Evolutionary conservation across 2,888 invertebrate species (phyloP).

Genomic region (Ormyrus nitidulus): DNA sequence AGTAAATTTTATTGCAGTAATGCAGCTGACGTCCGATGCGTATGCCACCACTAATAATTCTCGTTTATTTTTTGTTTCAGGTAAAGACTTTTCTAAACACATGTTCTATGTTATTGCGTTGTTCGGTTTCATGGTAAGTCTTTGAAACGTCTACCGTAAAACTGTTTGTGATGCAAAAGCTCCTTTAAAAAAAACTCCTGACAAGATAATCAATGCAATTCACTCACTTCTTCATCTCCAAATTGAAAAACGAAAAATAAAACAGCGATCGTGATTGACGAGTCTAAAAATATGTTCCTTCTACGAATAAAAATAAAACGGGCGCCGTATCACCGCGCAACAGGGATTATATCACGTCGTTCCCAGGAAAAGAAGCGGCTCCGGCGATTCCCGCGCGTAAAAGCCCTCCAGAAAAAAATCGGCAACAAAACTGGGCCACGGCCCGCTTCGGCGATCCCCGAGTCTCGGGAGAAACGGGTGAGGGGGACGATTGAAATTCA

Average conservation of each 20-base stretch:
- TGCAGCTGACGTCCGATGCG: too few species aligned
- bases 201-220: too few species aligned
- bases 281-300: too few species aligned
- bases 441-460: conserved; percentile 13
- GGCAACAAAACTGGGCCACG: conserved; percentile 27
- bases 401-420: too few species aligned
- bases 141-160: conserved; percentile 35
- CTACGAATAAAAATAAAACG: too few species aligned
- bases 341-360: too few species aligned
- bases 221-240: background rate
- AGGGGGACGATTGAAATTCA: conserved; percentile 59
- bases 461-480: conserved; percentile 54
- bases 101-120: conserved; percentile 54
- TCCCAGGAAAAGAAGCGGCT: too few species aligned
- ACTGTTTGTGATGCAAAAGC: conserved; percentile 2
- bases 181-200: too few species aligned
- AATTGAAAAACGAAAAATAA: background rate
- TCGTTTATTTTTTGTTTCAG: conserved; percentile 64
- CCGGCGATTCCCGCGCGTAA: too few species aligned
- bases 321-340: too few species aligned
- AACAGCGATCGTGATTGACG: background rate
- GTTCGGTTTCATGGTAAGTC: conserved; percentile 50
- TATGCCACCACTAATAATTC: conserved; percentile 9
- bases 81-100: conserved; percentile 62
- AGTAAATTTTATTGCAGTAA: too few species aligned